A percentile compares a stretch with the other conserved stretches of the same genome.
Evolutionary conservation across 2,888 invertebrate species (phyloP).

Genomic region (Nephrotoma guestfalica): DNA sequence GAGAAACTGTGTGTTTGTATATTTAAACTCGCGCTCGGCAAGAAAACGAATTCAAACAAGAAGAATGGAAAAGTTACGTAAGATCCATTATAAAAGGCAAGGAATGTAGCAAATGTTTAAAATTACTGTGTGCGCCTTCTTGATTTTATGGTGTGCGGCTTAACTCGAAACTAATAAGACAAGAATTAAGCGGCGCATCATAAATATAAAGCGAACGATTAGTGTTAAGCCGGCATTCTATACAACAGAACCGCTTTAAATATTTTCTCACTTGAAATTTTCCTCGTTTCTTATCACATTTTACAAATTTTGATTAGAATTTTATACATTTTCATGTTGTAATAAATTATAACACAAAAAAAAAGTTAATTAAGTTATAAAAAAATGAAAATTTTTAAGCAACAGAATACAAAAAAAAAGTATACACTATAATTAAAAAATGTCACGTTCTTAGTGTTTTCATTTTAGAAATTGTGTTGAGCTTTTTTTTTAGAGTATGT

Average conservation of each 20-base stretch:
- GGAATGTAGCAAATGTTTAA: neutral
- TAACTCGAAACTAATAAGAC: neutral
- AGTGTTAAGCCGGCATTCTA: neutral
- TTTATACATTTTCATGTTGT: neutral
- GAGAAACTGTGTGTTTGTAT: neutral
- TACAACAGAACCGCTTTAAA: neutral
- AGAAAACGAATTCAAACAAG: neutral
- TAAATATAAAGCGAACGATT: neutral
- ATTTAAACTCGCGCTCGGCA: neutral
- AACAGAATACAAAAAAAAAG: neutral
- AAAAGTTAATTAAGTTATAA: neutral
- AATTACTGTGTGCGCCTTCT: neutral
- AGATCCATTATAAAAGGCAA: neutral
- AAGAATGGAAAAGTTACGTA: neutral
- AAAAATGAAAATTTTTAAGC: neutral
- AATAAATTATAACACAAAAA: neutral
- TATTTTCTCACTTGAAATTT: neutral
- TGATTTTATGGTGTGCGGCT: neutral
- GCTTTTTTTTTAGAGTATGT: neutral
- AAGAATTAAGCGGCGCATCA: neutral
- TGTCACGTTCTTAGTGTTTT: neutral
- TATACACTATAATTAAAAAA: neutral
- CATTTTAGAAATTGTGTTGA: neutral
- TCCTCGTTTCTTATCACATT: neutral
- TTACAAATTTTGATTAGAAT: neutral